Conservation (phyloP, 64 coral and sea anemone genomes). For the Catalaphyllia jardinei region DNA sequence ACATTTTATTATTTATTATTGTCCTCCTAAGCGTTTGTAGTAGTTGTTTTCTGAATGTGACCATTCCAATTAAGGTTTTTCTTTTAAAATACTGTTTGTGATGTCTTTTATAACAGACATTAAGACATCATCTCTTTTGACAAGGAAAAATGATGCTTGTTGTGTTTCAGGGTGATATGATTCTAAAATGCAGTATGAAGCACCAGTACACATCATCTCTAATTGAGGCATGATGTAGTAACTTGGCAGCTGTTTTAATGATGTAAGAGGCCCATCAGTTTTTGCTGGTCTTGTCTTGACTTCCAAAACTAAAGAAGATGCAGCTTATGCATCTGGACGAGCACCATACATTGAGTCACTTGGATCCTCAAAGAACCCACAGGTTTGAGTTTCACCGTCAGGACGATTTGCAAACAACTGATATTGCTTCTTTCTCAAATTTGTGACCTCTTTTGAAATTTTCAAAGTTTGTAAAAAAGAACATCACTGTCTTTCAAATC, state of each 20-base stretch:
- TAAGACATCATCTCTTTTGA: too few species aligned
- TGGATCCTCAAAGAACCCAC: conserved; percentile 51
- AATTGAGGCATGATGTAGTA: conserved; percentile 33
- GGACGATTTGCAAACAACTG: conserved; percentile 34
- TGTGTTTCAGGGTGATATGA: conserved; percentile 69
- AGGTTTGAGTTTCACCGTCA: conserved; percentile 46
- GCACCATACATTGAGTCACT: conserved; percentile 57
- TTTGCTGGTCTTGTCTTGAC: conserved; percentile 63
- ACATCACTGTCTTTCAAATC: too few species aligned
- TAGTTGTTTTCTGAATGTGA: neutral
- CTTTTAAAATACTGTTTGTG: too few species aligned
- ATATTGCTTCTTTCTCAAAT: conserved; percentile 50
- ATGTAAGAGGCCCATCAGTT: conserved; percentile 34
- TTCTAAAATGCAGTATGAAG: conserved; percentile 50
- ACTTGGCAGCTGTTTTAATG: conserved; percentile 29
- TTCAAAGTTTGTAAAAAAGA: too few species aligned
- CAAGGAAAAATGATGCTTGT: neutral
- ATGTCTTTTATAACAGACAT: too few species aligned
- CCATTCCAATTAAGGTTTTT: too few species aligned
- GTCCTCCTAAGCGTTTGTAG: conserved; percentile 49
- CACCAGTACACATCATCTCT: conserved; percentile 55
- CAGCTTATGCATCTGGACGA: conserved; percentile 55
- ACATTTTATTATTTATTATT: too few species aligned
- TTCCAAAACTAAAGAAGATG: conserved; percentile 39
- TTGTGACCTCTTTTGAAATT: too few species aligned